These are phyloP conservation scores for Calliopsis andreniformis DNA, from an alignment of 1,140 invertebrate genomes.

Conservation along the genomic window DNA sequence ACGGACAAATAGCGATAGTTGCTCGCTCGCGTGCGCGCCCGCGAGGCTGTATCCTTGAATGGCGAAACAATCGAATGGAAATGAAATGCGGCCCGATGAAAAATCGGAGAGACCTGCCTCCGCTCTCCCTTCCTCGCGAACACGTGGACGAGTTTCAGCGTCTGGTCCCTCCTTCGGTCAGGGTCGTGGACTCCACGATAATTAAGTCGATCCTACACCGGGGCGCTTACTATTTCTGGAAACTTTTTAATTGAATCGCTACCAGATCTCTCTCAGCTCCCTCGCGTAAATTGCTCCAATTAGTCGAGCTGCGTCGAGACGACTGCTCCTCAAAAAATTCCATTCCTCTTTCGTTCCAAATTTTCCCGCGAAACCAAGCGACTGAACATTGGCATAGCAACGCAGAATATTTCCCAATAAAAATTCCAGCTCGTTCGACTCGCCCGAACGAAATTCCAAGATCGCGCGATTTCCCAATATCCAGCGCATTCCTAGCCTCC, in stretches of 20 bases:
- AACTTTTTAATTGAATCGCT: conserved; percentile 10
- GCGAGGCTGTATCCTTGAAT: conserved; percentile 69
- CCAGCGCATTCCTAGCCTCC: no score
- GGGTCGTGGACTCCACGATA: conserved; percentile 16
- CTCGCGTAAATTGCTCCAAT: conserved; percentile 1
- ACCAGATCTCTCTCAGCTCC: not conserved
- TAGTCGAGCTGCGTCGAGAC: not conserved
- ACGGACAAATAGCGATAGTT: conserved; percentile 77
- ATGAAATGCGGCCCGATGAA: conserved; percentile 43
- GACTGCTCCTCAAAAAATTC: not conserved
- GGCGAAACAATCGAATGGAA: conserved; percentile 66
- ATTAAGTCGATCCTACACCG: not conserved
- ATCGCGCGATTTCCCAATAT: no score
- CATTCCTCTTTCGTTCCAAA: no score
- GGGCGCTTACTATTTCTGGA: conserved; percentile 9
- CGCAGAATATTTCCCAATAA: no score
- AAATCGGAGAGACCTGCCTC: conserved; percentile 9
- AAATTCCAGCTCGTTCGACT: no score
- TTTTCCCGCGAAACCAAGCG: no score
- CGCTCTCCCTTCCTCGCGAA: not conserved
- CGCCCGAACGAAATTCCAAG: no score
- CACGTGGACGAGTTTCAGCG: conserved; percentile 24
- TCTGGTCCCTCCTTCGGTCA: conserved; percentile 11
- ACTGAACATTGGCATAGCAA: no score
- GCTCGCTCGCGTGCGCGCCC: not conserved